Evolutionary conservation across 1,140 invertebrate genomes (phyloP).

Genomic region (Drosophila sp.): DNA sequence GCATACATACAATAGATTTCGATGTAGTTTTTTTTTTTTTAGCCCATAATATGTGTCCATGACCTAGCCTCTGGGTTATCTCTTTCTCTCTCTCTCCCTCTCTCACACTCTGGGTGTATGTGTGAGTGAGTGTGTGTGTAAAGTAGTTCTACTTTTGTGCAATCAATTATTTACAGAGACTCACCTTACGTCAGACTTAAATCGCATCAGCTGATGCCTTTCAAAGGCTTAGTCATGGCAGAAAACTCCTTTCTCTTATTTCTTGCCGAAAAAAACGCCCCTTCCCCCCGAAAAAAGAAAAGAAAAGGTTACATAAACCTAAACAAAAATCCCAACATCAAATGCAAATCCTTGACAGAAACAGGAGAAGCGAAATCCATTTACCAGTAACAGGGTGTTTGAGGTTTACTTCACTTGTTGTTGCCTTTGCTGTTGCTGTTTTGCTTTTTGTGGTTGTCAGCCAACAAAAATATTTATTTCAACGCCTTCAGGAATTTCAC

Average conservation of each 20-base stretch:
- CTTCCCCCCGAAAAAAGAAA: too few relatives aligned
- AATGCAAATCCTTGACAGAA: constrained; percentile 55
- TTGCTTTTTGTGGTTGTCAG: constrained; percentile 8
- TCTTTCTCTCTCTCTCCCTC: too few relatives aligned
- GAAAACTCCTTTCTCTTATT: constrained; percentile 8
- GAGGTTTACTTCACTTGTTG: constrained; percentile 38
- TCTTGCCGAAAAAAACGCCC: constrained; percentile 26
- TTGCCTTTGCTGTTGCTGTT: constrained; percentile 24
- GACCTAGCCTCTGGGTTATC: background rate
- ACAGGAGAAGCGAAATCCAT: constrained; percentile 27
- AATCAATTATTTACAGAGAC: constrained; percentile 18
- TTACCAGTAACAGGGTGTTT: constrained; percentile 36
- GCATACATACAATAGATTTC: constrained; percentile 4
- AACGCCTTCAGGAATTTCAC: constrained; percentile 15
- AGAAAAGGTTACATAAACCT: constrained; percentile 39
- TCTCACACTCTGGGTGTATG: background rate
- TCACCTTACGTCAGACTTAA: constrained; percentile 9
- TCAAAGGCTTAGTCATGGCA: constrained; percentile 11
- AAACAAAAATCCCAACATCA: constrained; percentile 49
- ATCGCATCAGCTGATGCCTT: constrained; percentile 14
- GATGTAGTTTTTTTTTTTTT: background rate
- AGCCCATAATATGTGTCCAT: constrained; percentile 1
- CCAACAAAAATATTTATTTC: constrained; percentile 13
- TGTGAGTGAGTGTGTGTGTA: background rate
- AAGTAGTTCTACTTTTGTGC: constrained; percentile 11